Base-by-base conservation (phyloP, 1,140 invertebrate genomes). In the Agrilus planipennis region DNA sequence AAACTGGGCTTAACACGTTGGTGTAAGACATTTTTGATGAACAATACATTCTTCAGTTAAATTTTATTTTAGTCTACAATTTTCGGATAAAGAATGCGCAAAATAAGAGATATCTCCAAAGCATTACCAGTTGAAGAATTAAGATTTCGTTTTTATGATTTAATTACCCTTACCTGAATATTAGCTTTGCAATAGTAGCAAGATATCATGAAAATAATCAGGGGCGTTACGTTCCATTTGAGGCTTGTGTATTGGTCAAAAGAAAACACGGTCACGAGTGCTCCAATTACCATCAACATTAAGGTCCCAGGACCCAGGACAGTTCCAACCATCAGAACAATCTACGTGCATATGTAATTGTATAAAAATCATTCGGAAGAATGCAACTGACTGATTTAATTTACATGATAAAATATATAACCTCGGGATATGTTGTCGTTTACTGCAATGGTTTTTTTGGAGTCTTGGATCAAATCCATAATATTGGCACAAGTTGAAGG, bases 401-500 rank as follows among this genome's bases (percentile, higher is more conserved):
- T 62, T 61, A 73, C 76, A 59, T 91, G 88, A 58, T 93, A 93
- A 37, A 70, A 58, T 42, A 93, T 84, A 51, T 91, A 93, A 6
- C 78, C 62, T 34, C 72, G 72, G 0, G 87, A 91, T 45, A 93
- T 89, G 54, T 89, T 84, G 45, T 88, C 79, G 53, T 93, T 93
- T 15, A 81, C 71, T 52, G 76, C 70, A 7, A 88, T 77, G 0
- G 86, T 87, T 41, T 73, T 67, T 40, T 78, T 75, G 41, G 79
- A 77, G 52, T 81, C 81, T 41, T 68, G 67, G 0, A 91, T 63
- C 29, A 91, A 67, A 63, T 91, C 88, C 48, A 89, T 72, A 50
- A 89, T 89, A 55, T 91, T 91, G 4, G 86, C 86, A 39, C 88
- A 82, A 1, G 86, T 90, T 0, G 87, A 90, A 12, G 87, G 86